Conservation (phyloP, 2,797 vertebrate species). For the Pseudochirops cupreus region DNA sequence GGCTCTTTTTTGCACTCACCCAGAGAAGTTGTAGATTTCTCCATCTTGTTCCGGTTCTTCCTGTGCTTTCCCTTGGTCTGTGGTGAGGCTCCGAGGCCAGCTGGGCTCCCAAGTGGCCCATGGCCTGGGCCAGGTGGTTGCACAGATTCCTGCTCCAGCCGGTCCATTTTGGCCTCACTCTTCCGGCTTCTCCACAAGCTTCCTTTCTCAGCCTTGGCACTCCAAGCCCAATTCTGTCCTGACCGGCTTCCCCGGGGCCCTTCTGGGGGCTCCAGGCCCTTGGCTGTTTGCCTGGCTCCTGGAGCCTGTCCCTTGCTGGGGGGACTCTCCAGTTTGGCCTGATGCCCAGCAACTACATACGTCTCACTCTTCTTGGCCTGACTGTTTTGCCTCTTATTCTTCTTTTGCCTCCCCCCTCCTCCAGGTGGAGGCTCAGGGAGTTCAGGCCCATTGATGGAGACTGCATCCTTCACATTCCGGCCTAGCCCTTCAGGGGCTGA, state of each 20-base stretch:
- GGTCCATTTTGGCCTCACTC: constrained; percentile 78
- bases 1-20: constrained; percentile 87
- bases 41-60: constrained; percentile 95
- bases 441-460: constrained; percentile 86
- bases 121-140: constrained; percentile 52
- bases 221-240: constrained; percentile 79
- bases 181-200: constrained; percentile 80
- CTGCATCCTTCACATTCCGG: constrained; percentile 80
- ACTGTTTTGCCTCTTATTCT: constrained; percentile 91
- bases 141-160: constrained; percentile 78
- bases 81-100: constrained; percentile 83
- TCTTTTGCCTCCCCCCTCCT: constrained; percentile 90
- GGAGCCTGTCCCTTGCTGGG: constrained; percentile 78
- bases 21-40: constrained; percentile 91
- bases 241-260: constrained; percentile 62
- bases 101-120: constrained; percentile 76
- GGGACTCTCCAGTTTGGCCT: constrained; percentile 71
- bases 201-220: constrained; percentile 77
- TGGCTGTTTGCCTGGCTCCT: constrained; percentile 78
- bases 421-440: constrained; percentile 76
- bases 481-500: constrained; percentile 80
- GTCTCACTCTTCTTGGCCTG: constrained; percentile 83
- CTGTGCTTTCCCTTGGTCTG: constrained; percentile 94
- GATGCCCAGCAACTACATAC: fast-evolving
- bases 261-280: constrained; percentile 72